Evolutionary conservation across 2,888 invertebrate genomes (phyloP).

Genomic region (Drosophila robusta): DNA sequence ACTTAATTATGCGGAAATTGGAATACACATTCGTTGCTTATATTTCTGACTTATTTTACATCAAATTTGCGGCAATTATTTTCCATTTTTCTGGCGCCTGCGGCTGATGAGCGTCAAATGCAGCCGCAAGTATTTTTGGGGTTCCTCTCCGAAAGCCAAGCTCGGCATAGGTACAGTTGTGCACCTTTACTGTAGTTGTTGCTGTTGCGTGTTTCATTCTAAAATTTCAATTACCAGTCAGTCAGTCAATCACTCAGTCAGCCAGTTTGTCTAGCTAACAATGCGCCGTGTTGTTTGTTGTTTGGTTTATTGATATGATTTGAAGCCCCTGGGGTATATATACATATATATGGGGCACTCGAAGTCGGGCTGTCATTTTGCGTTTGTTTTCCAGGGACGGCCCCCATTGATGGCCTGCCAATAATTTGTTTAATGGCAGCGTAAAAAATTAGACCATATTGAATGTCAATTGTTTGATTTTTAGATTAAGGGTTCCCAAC

Average conservation of each 20-base stretch:
- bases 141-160: background rate
- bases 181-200: slow-evolving; percentile 30
- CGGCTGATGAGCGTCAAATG: slow-evolving; percentile 66
- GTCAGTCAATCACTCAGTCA: slow-evolving; percentile 11
- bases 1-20: slow-evolving; percentile 75
- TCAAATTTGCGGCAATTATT: slow-evolving; percentile 68
- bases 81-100: slow-evolving; percentile 52
- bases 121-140: slow-evolving; percentile 30
- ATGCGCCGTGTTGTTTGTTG: slow-evolving; percentile 47
- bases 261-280: slow-evolving; percentile 26
- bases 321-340: slow-evolving; percentile 43
- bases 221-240: slow-evolving; percentile 72
- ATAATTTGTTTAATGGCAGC: slow-evolving; percentile 83
- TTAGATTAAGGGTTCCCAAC: slow-evolving; percentile 67
- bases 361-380: slow-evolving; percentile 48
- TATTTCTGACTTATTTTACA: slow-evolving; percentile 67
- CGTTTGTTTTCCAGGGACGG: slow-evolving; percentile 47
- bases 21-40: slow-evolving; percentile 39
- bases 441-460: slow-evolving; percentile 83
- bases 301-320: slow-evolving; percentile 77
- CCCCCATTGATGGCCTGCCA: slow-evolving; percentile 52
- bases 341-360: slow-evolving; percentile 30
- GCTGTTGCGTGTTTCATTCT: slow-evolving; percentile 34
- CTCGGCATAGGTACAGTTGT: slow-evolving; percentile 38
- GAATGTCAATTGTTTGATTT: slow-evolving; percentile 84